phyloP scores from a whole-genome alignment of 2,113 vertebrate species.

The Lophius piscatorius region DNA sequence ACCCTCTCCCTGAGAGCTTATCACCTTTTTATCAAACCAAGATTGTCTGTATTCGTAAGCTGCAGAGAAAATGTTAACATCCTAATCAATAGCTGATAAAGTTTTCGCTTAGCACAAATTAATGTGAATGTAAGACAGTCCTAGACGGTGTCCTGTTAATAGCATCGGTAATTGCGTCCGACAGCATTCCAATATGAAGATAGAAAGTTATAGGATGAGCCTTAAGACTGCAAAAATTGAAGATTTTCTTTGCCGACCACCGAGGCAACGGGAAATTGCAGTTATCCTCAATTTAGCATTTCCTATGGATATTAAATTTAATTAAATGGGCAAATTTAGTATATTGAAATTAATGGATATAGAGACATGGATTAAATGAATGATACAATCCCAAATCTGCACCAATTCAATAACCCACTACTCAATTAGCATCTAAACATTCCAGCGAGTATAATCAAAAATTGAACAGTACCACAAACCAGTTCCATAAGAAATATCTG shows the following conservation, averaged over 20 bases:
- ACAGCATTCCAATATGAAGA: constrained; percentile 68
- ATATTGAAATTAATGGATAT: constrained; percentile 60
- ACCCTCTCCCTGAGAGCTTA: constrained; percentile 21
- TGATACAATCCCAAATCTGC: constrained; percentile 29
- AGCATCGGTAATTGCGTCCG: constrained; percentile 70
- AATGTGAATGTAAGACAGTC: constrained; percentile 77
- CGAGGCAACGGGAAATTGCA: constrained; percentile 69
- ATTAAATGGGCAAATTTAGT: constrained; percentile 74
- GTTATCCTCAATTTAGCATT: constrained; percentile 60
- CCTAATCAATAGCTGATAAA: constrained; percentile 49
- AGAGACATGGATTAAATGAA: constrained; percentile 59
- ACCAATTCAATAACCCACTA: constrained; percentile 14
- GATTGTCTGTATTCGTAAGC: constrained; percentile 27
- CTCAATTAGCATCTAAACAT: constrained; percentile 26
- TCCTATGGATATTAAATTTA: constrained; percentile 73
- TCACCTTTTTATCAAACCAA: constrained; percentile 37
- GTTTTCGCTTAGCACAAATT: constrained; percentile 76
- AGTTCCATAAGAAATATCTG: constrained; percentile 9
- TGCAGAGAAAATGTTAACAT: constrained; percentile 45
- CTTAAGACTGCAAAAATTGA: constrained; percentile 23
- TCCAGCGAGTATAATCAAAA: constrained; percentile 13
- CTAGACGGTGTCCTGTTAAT: constrained; percentile 55
- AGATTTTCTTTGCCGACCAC: constrained; percentile 67
- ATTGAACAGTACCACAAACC: constrained; percentile 18
- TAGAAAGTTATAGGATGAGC: constrained; percentile 39